Evolutionary conservation across 1,140 invertebrate genomes (phyloP), one percentile per base, ranked within the genome.

Genomic region (Drosophila athabasca): DNA sequence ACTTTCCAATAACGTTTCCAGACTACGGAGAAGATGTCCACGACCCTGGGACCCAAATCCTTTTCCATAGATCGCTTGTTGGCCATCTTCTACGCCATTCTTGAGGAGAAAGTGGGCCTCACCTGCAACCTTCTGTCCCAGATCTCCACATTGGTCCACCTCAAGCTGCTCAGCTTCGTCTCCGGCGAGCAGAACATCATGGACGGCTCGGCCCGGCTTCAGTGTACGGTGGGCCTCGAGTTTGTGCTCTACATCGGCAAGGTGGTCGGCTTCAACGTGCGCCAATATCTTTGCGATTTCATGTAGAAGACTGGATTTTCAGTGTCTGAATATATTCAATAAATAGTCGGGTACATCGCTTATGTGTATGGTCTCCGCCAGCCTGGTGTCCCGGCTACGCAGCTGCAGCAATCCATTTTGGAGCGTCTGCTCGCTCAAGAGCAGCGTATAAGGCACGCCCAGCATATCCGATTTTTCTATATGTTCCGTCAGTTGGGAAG

Each of bases 61-160:
- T 98, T 98, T 87, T 94, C 94, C 1, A 92, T 98, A 15, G 96
- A 97, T 88, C 93, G 97, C 58, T 92, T 98, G 79, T 91, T 98
- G 52, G 96, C 97, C 3, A 98, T 99, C 77, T 98, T 98, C 92
- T 98, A 97, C 92, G 95, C 96, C 1, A 97, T 99, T 76, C 92
- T 97, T 13, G 95, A 97, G 50, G 96, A 97, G 50, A 95, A 95
- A 88, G 95, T 97, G 29, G 95, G 96, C 26, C 93, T 98, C 13
- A 97, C 97, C 66, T 96, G 96, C 66, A 95, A 96, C 91, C 92
- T 98, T 15, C 93, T 97, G 7, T 94, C 95, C 1, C 96, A 97
- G 92, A 95, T 97, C 76, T 94, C 95, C 5, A 96, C 95, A 9
- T 92, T 96, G 71, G 95, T 96, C 6, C 94, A 95, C 78, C 92